phyloP scores from a whole-genome alignment of 2,888 invertebrate species.

The Spisula subtruncata region DNA sequence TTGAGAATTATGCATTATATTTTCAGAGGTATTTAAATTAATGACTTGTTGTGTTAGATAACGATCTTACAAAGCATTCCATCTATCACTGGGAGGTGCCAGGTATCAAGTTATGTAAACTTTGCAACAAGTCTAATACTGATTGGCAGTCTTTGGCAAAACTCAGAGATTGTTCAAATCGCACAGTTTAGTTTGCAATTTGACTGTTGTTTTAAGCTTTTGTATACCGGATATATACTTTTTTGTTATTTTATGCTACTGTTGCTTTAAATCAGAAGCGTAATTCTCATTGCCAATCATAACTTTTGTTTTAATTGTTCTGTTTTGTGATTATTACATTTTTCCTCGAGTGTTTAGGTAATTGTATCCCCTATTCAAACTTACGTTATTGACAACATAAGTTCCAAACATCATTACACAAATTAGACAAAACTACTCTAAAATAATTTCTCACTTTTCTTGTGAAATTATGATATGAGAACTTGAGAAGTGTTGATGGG shows the following conservation, averaged over 20 bases:
- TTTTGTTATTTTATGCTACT: background rate
- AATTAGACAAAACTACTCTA: background rate
- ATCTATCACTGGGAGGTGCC: background rate
- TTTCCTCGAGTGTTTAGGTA: background rate
- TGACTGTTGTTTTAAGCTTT: too few relatives aligned
- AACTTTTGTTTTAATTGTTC: slow-evolving; percentile 17
- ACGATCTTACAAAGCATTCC: background rate
- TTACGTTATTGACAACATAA: background rate
- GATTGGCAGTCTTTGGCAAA: background rate
- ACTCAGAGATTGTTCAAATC: too few relatives aligned
- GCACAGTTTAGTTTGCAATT: too few relatives aligned
- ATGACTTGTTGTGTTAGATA: slow-evolving; percentile 13
- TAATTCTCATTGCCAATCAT: background rate
- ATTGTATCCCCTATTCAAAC: background rate
- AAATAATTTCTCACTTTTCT: slow-evolving; percentile 10
- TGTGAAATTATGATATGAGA: slow-evolving; percentile 9
- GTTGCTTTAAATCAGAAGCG: slow-evolving; percentile 5
- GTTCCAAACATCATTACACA: background rate
- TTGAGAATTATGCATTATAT: background rate
- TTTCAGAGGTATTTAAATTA: background rate
- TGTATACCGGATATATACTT: background rate
- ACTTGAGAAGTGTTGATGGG: slow-evolving; percentile 1
- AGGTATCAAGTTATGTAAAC: too few relatives aligned
- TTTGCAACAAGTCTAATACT: background rate
- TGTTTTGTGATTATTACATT: background rate